phyloP scores from a whole-genome alignment of 2,797 vertebrate species.

The Tragelaphus oryx region DNA sequence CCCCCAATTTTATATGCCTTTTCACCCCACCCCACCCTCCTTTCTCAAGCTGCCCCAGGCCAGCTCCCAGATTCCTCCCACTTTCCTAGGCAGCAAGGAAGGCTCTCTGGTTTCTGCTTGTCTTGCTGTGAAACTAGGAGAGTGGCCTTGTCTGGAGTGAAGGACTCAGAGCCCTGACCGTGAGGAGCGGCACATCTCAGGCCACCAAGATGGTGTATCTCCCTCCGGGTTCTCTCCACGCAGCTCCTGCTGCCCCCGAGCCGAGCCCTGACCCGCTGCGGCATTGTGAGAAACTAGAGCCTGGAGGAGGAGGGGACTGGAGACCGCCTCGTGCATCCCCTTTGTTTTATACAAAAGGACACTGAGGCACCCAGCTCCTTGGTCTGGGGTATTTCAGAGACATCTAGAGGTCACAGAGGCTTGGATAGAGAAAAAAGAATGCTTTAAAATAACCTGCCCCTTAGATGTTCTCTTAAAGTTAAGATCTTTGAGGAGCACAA shows the following conservation, averaged over 20 bases:
- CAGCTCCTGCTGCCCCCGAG: no score
- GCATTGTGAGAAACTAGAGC: background rate
- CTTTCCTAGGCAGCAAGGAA: background rate
- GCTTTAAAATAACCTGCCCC: background rate
- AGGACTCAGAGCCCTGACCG: background rate
- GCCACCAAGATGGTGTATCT: fast-evolving
- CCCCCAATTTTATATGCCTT: background rate
- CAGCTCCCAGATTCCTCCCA: background rate
- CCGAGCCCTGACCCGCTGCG: background rate
- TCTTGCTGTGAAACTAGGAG: background rate
- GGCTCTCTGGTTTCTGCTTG: background rate
- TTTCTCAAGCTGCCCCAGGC: background rate
- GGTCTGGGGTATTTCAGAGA: background rate
- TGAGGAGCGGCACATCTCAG: background rate
- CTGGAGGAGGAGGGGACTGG: background rate
- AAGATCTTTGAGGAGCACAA: background rate
- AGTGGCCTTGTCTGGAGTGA: background rate
- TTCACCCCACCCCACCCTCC: background rate
- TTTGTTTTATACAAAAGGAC: background rate
- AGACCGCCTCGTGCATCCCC: background rate
- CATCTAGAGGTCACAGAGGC: background rate
- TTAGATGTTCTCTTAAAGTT: background rate
- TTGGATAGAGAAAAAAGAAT: background rate
- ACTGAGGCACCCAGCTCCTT: background rate
- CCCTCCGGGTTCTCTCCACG: fast-evolving